Base-by-base conservation (phyloP, 2,113 vertebrate species). In the Platysteira castanea region DNA sequence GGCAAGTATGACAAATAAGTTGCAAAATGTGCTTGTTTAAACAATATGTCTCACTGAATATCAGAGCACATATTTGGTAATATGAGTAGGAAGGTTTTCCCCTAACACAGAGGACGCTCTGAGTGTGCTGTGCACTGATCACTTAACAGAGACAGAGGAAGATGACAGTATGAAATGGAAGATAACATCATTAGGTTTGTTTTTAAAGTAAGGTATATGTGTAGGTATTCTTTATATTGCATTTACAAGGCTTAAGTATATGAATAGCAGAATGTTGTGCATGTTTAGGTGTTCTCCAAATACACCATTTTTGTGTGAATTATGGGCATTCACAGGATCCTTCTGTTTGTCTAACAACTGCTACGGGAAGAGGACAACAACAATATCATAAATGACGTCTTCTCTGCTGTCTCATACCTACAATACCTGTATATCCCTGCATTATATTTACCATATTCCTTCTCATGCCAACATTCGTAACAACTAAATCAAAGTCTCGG, bases 1-100 rank as follows among this genome's bases (percentile, higher is more conserved):
- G n/a, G 63, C 78, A 92, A 92, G 63, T 74, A 92, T 93, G 83
- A 95, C n/a, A 80, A 93, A 64, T 91, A 90, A 80, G 50, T 85
- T 90, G 77, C 50, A 95, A 93, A 94, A 77, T 65, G 67, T 93
- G 75, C 75, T 80, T 77, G 27, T 75, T 94, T 77, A 83, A 92
- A 93, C 63, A 97, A 17, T 73, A 80, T 83, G 82, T 80, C 88
- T 93, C 75, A n/a, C 3, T 56, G 74, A 91, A 9, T 80, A 93
- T 53, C 49, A 90, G 75, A 92, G 39, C 30, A 69, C n/a, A 22
- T 76, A 90, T 83, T 79, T 84, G 85, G 59, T 83, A 77, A 47
- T 33, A 35, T 7, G 54, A 83, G 83, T 65, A 94, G 46, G 85
- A 96, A 78, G 52, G 44, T 90, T 47, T 91, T 84, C 33, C 70